These are phyloP conservation scores for Callitettix versicolor DNA, from an alignment of 1,140 invertebrate genomes.

Conservation along the genomic window DNA sequence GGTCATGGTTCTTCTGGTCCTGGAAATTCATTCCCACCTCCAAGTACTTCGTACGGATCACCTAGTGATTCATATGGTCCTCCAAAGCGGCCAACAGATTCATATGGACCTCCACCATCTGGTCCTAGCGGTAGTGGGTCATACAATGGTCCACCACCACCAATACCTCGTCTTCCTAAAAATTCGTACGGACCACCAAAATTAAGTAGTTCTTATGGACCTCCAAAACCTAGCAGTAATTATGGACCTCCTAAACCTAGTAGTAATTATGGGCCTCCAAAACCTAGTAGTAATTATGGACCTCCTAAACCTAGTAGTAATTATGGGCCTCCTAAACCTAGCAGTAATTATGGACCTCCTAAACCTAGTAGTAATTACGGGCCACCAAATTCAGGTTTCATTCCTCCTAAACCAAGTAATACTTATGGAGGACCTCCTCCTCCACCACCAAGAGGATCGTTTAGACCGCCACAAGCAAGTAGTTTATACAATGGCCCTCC, in stretches of 20 bases:
- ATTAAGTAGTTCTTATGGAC: slow-evolving; percentile 19
- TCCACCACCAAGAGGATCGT: slow-evolving; percentile 15
- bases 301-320: slow-evolving; percentile 13
- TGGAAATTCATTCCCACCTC: slow-evolving; percentile 18
- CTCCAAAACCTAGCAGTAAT: slow-evolving; percentile 15
- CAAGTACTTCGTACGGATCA: slow-evolving; percentile 36
- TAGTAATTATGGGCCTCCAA: slow-evolving; percentile 18
- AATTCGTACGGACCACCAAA: slow-evolving; percentile 14
- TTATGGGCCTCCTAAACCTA: slow-evolving; percentile 16
- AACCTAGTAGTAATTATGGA: slow-evolving; percentile 20
- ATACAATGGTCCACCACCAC: slow-evolving; percentile 39
- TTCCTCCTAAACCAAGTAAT: slow-evolving; percentile 6
- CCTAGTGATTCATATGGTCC: slow-evolving; percentile 17
- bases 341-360: slow-evolving; percentile 11
- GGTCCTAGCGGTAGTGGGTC: neutral
- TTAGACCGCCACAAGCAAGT: slow-evolving; percentile 7
- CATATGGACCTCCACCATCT: slow-evolving; percentile 11
- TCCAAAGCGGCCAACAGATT: slow-evolving; percentile 7
- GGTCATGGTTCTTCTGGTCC: slow-evolving; percentile 10
- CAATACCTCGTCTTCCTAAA: slow-evolving; percentile 14
- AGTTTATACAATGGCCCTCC: slow-evolving; percentile 8
- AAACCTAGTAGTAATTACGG: slow-evolving; percentile 14
- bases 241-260: slow-evolving; percentile 23
- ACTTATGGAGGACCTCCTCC: slow-evolving; percentile 10
- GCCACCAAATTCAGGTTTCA: slow-evolving; percentile 6